Percentiles rank a stretch among this genome's conserved stretches.
These are phyloP conservation scores for Prochilodus magdalenae DNA, from an alignment of 2,113 vertebrate genomes.

Conservation along the genomic window DNA sequence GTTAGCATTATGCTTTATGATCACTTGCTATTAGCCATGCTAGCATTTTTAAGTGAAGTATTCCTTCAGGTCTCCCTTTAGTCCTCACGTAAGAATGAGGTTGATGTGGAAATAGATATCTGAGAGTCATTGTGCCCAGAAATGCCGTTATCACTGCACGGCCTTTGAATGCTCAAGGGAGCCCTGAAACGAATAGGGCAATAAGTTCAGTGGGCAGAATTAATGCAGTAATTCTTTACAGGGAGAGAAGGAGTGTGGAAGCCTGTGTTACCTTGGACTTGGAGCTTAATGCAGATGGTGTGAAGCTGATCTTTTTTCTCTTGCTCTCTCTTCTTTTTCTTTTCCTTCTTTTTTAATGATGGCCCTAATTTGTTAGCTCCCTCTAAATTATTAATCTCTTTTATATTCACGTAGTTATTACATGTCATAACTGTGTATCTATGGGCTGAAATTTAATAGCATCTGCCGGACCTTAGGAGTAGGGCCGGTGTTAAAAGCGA, in stretches of 20 bases:
- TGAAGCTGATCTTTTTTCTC: conserved; percentile 81
- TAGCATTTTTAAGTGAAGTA: background rate
- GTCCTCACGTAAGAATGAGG: conserved; percentile 38
- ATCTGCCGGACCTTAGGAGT: conserved; percentile 97
- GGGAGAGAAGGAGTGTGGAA: conserved; percentile 46
- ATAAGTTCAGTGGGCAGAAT: conserved; percentile 99
- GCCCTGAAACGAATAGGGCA: conserved; percentile 94
- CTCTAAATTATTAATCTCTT: conserved; percentile 99
- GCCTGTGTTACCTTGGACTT: conserved; percentile 94
- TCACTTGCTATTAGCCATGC: background rate
- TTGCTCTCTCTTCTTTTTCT: conserved; percentile 21
- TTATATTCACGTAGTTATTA: conserved; percentile 99
- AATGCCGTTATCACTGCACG: conserved; percentile 91
- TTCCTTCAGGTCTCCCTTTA: background rate
- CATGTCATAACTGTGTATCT: conserved; percentile 99
- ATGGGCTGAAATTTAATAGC: conserved; percentile 98
- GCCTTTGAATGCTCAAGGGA: conserved; percentile 96
- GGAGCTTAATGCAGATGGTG: conserved; percentile 98
- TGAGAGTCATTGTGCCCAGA: conserved; percentile 85
- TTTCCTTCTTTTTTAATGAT: conserved; percentile 94
- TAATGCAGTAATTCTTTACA: conserved; percentile 99
- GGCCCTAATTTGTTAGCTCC: conserved; percentile 99
- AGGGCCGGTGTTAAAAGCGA: conserved; percentile 87
- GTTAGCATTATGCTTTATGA: background rate
- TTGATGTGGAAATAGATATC: conserved; percentile 87